Base-by-base conservation (phyloP, 2,888 invertebrate genomes). In the Napeogenes inachia region DNA sequence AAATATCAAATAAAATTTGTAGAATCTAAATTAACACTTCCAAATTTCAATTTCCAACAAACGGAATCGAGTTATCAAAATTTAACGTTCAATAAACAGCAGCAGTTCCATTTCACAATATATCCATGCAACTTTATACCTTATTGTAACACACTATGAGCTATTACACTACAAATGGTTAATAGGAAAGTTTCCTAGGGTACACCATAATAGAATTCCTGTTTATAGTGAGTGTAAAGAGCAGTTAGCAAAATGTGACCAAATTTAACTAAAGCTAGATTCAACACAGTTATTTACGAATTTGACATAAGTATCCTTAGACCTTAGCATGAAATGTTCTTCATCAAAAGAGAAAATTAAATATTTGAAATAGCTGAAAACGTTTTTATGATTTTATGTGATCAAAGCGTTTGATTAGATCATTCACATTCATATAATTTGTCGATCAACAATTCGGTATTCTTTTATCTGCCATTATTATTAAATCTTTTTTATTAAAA, bases 61-160 rank as follows among this genome's bases (percentile, higher is more conserved):
- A 60, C 50, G 50, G 56, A 56, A 50, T 50, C 56, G 42, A 55
- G 46, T 56, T 38, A 56, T 60, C 55, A 60, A 60, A 60, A 56
- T 55, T 60, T 55, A 47, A 56, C 45, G 60, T 13, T 55, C 56
- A 56, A 60, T 60, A 60, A 60, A 60, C 56, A 50, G 50, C 55
- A 30, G 32, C 45, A 4, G 55, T 60, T 60, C 32, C 60, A 33
- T 35, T 30, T 38, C 46, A 45, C 30, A 50, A 60, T 13, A 60
- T 30, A 45, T 56, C 53, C 53, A 64, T 32, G 35, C 47, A 42
- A 64, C 53, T 64, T 46, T 33, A 21, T 1, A 33, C 47, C 32
- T 56, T 61, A 59, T 12, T 6, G 13, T 46, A n/a, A 45, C 12
- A 45, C 1, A 13, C 35, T 61, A 53, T 46, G 53, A 56, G 32